These are phyloP conservation scores for Aspidiotus destructor DNA, from an alignment of 2,888 invertebrate genomes.

Conservation along the genomic window DNA sequence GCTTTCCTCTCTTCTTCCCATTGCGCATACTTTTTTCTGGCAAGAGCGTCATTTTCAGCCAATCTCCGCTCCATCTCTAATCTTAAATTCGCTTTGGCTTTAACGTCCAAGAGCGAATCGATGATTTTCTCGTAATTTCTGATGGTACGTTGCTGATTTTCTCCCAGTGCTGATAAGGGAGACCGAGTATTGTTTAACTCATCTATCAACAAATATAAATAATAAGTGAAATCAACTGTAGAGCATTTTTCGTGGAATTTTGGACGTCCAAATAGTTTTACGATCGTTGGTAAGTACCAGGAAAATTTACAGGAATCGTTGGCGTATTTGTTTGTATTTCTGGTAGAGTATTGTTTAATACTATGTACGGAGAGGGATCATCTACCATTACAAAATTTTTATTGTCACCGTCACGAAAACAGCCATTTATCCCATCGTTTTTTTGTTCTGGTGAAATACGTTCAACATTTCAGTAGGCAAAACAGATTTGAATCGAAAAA, in stretches of 20 bases:
- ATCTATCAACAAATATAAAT: neutral
- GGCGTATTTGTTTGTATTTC: constrained; percentile 11
- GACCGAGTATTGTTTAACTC: neutral
- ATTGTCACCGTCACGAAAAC: neutral
- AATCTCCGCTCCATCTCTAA: constrained; percentile 15
- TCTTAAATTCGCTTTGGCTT: constrained; percentile 18
- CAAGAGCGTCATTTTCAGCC: constrained; percentile 21
- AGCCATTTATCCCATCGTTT: neutral
- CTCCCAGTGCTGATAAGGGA: constrained; percentile 17
- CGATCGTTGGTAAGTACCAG: neutral
- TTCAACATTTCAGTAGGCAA: neutral
- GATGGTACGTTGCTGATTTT: constrained; percentile 18
- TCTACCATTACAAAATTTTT: neutral
- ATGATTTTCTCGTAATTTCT: constrained; percentile 14
- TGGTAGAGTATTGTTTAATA: constrained; percentile 13
- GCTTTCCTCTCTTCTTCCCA: constrained; percentile 25
- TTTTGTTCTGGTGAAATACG: neutral
- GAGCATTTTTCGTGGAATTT: neutral
- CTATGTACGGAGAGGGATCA: constrained; percentile 1
- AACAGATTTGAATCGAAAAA: neutral
- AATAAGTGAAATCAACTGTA: neutral
- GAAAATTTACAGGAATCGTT: neutral
- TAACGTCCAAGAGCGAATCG: constrained; percentile 8
- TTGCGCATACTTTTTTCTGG: constrained; percentile 14
- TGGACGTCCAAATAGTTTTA: neutral